These are phyloP conservation scores for Nothoprocta pentlandii DNA, from an alignment of 2,113 vertebrate species.

Conservation along the genomic window DNA sequence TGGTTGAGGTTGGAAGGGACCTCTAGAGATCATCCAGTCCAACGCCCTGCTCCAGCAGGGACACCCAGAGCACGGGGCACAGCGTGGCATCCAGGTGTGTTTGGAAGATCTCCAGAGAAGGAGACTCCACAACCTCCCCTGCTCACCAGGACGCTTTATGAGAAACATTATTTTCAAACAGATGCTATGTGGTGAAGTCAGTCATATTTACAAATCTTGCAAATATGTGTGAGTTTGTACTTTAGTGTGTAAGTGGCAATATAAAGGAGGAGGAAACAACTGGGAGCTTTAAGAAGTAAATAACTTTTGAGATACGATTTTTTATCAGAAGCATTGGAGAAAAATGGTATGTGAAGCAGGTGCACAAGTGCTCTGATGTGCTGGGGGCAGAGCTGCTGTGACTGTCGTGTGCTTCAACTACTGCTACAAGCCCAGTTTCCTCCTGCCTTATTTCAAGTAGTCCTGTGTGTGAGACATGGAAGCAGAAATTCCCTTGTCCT, in stretches of 20 bases:
- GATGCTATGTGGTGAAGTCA: not conserved
- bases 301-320: not conserved
- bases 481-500: fast-evolving
- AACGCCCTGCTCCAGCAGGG: too few relatives aligned
- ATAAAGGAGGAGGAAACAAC: not conserved
- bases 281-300: not conserved
- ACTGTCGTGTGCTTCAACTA: not conserved
- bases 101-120: too few relatives aligned
- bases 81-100: too few relatives aligned
- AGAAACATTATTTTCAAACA: not conserved
- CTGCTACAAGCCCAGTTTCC: not conserved
- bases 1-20: too few relatives aligned
- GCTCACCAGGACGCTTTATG: not conserved
- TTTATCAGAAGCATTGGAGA: not conserved
- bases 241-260: not conserved
- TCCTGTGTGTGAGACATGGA: too few relatives aligned
- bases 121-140: too few relatives aligned
- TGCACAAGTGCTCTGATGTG: not conserved
- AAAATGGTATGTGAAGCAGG: not conserved
- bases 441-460: fast-evolving
- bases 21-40: too few relatives aligned
- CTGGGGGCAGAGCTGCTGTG: fast-evolving
- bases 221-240: not conserved
- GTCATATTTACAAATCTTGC: not conserved
- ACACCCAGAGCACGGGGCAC: too few relatives aligned